phyloP scores from a whole-genome alignment of 2,113 vertebrate species.

The Rhipidura dahli region DNA sequence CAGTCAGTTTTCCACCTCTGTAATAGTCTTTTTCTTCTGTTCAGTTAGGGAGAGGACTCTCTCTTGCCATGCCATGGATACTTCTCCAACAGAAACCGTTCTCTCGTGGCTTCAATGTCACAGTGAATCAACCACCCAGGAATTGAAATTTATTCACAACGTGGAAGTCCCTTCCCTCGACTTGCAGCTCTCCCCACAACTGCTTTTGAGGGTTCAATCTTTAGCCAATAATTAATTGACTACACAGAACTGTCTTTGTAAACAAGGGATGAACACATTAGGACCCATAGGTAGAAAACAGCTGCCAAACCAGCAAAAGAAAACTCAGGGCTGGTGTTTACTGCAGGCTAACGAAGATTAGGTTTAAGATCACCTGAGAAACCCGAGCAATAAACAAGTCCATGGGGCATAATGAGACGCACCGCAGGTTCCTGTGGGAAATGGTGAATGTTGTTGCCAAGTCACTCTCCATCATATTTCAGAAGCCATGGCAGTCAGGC shows the following conservation, averaged over 20 bases:
- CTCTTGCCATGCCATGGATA: too few relatives aligned
- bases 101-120: too few relatives aligned
- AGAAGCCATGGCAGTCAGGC: not conserved
- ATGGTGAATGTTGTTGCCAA: not conserved
- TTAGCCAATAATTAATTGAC: not conserved
- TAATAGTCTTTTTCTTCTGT: too few relatives aligned
- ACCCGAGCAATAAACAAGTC: not conserved
- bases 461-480: not conserved
- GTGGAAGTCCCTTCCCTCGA: too few relatives aligned
- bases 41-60: too few relatives aligned
- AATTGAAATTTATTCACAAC: too few relatives aligned
- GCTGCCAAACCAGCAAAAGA: not conserved
- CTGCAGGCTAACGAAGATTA: not conserved
- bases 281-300: not conserved
- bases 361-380: not conserved
- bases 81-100: too few relatives aligned
- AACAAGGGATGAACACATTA: not conserved
- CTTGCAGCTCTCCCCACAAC: too few relatives aligned
- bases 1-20: too few relatives aligned
- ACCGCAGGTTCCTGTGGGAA: not conserved
- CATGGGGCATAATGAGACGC: not conserved
- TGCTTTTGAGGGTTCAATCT: too few relatives aligned
- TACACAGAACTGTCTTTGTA: not conserved
- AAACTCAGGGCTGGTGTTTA: not conserved
- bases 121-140: too few relatives aligned